Base-by-base conservation (phyloP, 2,888 invertebrate species). In the Drosophila pseudotakahashii region DNA sequence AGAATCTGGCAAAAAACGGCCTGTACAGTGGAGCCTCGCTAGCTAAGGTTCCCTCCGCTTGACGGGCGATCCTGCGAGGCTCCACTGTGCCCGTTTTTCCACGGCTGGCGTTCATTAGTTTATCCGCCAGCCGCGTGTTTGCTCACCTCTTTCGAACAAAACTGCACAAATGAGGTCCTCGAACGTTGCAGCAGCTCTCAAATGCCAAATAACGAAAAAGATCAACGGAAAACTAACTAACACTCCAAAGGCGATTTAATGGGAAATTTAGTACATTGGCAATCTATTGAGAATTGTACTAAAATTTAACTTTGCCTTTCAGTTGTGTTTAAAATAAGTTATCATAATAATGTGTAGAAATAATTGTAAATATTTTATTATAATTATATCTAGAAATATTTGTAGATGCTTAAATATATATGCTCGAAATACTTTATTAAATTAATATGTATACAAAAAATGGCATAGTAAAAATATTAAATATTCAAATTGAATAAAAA, bases 31-130 rank as follows among this genome's bases (percentile, higher is more conserved):
- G 6, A 16, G 14, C 44, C 19, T 11, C 16, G 19, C 7, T 34
- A 13, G 7, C 7, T 30, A 11, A 10, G 9, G n/a, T 2, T 26
- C 55, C 36, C 32, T 3, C 26, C 2, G 52, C 54, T 45, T 53
- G 23, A 30, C 3, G 16, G 23, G 9, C 3, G 2, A n/a, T 1
- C 4, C 0, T 1, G 11, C 2, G 3, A 39, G 68, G 39, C 39
- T 19, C 26, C 34, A 53, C 64, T 54, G 64, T 66, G 32, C 5
- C 53, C 11, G 50, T 16, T 41, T 52, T 45, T 55, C 34, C 36
- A 45, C 41, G 32, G 14, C 55, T 7, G 54, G n/a, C 30, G 32
- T 68, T 78, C 79, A 81, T 79, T 78, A 79, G 82, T 52, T 62
- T 41, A 42, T 36, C 39, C 19, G 39, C 23, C 14, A n/a, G 34